Base-by-base conservation (phyloP, 2,888 invertebrate genomes). In the Emmelina monodactyla region DNA sequence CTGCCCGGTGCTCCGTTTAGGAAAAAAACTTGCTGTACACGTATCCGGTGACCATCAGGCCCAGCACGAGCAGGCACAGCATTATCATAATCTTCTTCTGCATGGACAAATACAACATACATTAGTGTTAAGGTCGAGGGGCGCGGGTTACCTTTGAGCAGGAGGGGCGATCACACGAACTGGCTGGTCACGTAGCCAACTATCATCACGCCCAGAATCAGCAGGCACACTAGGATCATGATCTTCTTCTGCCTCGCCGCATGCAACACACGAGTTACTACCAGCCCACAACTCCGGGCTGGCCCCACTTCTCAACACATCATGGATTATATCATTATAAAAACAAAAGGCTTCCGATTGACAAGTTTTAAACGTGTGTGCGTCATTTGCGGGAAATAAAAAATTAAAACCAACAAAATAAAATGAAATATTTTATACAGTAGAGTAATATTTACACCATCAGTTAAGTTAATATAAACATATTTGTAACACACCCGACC, bases 1-100 rank as follows among this genome's bases (percentile, higher is more conserved):
- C 79, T 79, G 71, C 63, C 78, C 75, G 71, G 49, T 57, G 53
- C 60, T 9, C 55, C 56, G 62, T 64, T 75, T 76, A 79, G 73
- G 69, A 9, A 3, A 9, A 67, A 75, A 79, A 76, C 55, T 68
- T 78, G 71, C 62, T 75, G 76, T 79, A 79, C 66, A 79, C 76
- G 79, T 78, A 79, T 68, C 65, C 76, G 51, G 78, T 71, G 55
- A 72, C 79, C 62, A 92, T 85, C 62, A 91, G 84, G 62, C 88
- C 86, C 66, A 92, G 85, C 67, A 93, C 85, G 65, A 88, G 85
- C 69, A 93, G 83, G 83, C 92, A 92, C 80, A 92, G 87, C 85
- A 93, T 85, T 73, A 93, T 93, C 88, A 92, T 91, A 68, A 93
- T 92, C 86, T 93, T 93, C 91, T 93, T 93, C 92, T 93, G 87